Evolutionary conservation across 2,113 vertebrate species (phyloP), one percentile per base, ranked within the genome.

Genomic region (Brachionichthys hirsutus): DNA sequence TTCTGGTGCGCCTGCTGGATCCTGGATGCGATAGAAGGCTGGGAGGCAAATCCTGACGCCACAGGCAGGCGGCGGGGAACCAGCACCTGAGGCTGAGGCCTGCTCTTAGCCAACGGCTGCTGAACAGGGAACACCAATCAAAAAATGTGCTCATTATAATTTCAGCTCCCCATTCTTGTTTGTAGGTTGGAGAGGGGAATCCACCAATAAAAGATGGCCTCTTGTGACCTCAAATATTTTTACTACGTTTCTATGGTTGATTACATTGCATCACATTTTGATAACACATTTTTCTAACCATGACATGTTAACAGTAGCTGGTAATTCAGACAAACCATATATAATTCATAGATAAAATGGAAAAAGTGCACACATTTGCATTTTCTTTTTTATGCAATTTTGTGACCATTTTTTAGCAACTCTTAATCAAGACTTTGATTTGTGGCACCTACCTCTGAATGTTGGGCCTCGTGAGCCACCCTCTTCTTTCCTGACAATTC

Each of bases 401-500:
- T 11, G 19, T 48, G 20, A n/a, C 4, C 5, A 48, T 20, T 20
- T 24, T 15, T 8, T 12, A 35, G 9, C 9, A 35, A 6, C 9
- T 9, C 34, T 35, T 35, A 4, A 35, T 35, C 4, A 35, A 35
- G 34, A 35, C 34, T 35, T 35, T n/a, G n/a, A n/a, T n/a, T n/a
- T n/a, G n/a, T n/a, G 5, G 4, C 14, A 55, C 15, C 12, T 75
- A 91, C 90, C 85, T 92, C 88, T 66, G 72, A n/a, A 69, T 78
- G 69, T 83, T 88, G 91, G 58, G 80, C 69, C 12, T 62, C 67
- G 53, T 91, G 89, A 44, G 89, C 85, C 38, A 91, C 83, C 67
- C 90, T 92, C 75, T 80, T 92, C 79, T 74, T 81, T 48, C 68
- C 78, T 52, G 73, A 9, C 15, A 59, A 4, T 7, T 38, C 49